Evolutionary conservation across 2,797 vertebrate species (phyloP), one percentile per base, ranked within the genome.

Genomic region (Lateolabrax maculatus): DNA sequence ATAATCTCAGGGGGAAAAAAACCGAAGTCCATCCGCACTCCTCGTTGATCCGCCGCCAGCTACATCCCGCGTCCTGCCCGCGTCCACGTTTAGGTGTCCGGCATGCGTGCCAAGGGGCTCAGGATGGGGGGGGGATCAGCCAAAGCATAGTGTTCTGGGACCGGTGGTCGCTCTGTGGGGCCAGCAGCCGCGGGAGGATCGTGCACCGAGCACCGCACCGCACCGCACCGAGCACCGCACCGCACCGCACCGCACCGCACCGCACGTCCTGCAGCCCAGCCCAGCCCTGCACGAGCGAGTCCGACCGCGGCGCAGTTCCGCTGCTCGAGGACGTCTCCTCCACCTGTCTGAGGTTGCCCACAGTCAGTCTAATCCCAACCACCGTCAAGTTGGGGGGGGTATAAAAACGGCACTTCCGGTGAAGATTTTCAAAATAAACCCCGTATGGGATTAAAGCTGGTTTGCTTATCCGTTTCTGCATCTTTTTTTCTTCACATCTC

Each of bases 331-430:
- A 92, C 88, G 89, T 92, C 87, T 93, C 88, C 89, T 92, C 91
- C 90, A 93, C 93, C 92, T 94, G 92, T 93, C 92, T 94, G 93
- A 90, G 84, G 85, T 58, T 87, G 87, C 80, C 86, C 83, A 85
- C 70, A 71, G 86, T 82, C 89, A 63, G 81, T 64, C 80, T 52
- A 12, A 34, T 51, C 57, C 81, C 64, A n/a, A 67, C 57, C 61
- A 39, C 70, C 0, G 60, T 71, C 75, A 85, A 84, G 49, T 0
- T 1, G 0, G 0, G 0, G 0, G 5, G 1, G 23, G 6, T 4
- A 18, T 46, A 1, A 5, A 15, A 10, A 8, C 3, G 0, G 0
- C 1, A 29, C 21, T 49, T 88, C 93, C 85, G 58, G 58, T 19
- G 0, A 0, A 0, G 3, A 6, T 15, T 78, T 93, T 83, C 85